Evolutionary conservation across 2,888 invertebrate species (phyloP), one percentile per base, ranked within the genome.

Genomic region (Dynastes maya): DNA sequence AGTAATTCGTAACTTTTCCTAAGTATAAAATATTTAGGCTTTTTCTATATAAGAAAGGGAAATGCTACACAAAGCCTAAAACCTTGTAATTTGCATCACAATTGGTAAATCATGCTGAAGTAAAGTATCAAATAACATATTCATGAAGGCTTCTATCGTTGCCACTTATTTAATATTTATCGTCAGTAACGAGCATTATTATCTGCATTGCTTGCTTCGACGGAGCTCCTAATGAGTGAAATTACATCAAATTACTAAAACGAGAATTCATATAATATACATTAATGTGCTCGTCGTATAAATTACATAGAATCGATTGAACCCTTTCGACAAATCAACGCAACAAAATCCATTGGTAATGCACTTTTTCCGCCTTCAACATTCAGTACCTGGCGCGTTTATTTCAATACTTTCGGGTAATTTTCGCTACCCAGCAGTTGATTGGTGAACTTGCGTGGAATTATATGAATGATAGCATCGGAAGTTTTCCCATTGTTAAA

Each of bases 401-500:
- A 55, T 55, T 55, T 55, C 55, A 55, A n/a, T 55, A 55, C 22
- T 6, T 55, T 8, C 29, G 29, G 29, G 22, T 37, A 6, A 32
- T 8, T 49, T 68, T 49, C 27, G 49, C 11, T 27, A 29, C 16
- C 1, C 22, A 8, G 13, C 40, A 16, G 40, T 51, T 68, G 45
- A 51, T 22, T 68, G 29, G 51, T 68, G 29, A 68, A n/a, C 51
- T 68, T 22, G 51, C 68, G 51, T 51, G 68, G 27, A 68, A 68
- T 68, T 68, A 51, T 29, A 29, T 29, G 51, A 51, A 68, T 40
- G 68, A 68, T 68, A 51, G 1, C 68, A 51, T 51, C 68, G 68
- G 51, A 2, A 68, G 37, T 68, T 68, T 68, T 68, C 49, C 67
- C 49, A 68, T 49, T 49, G 49, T 68, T 68, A 68, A 45, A 68